Conservation (phyloP, 2,113 vertebrate genomes). For the Heterotilapia buettikoferi region DNA sequence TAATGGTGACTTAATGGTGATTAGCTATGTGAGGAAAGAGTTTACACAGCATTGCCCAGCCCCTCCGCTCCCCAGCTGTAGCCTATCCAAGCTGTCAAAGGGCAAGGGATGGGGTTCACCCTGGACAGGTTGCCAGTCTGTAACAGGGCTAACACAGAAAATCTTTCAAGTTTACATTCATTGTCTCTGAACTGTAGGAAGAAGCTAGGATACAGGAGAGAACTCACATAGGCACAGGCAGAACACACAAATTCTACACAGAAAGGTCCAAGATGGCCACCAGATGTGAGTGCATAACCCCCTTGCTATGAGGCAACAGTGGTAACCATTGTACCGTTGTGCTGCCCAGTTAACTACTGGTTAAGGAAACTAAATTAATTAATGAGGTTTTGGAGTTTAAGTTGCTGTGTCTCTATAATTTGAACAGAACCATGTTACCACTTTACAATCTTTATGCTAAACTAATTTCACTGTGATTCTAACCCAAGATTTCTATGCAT, state of each 20-base stretch:
- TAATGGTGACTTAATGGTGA: background rate
- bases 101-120: accelerated
- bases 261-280: background rate
- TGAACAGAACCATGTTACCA: background rate
- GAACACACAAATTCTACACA: background rate
- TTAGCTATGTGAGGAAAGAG: background rate
- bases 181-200: background rate
- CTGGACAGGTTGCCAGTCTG: background rate
- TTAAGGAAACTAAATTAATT: background rate
- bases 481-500: background rate
- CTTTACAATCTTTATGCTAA: background rate
- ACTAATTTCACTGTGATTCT: background rate
- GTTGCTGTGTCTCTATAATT: background rate
- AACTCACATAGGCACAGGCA: background rate
- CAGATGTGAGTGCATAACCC: background rate
- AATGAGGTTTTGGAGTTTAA: background rate
- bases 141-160: background rate
- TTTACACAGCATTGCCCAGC: background rate
- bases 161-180: background rate
- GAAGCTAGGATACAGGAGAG: background rate
- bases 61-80: background rate
- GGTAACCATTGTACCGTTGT: background rate
- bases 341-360: background rate
- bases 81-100: background rate
- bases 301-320: background rate